Evolutionary conservation across 2,888 invertebrate genomes (phyloP).

Genomic region (Ligdia adustata): DNA sequence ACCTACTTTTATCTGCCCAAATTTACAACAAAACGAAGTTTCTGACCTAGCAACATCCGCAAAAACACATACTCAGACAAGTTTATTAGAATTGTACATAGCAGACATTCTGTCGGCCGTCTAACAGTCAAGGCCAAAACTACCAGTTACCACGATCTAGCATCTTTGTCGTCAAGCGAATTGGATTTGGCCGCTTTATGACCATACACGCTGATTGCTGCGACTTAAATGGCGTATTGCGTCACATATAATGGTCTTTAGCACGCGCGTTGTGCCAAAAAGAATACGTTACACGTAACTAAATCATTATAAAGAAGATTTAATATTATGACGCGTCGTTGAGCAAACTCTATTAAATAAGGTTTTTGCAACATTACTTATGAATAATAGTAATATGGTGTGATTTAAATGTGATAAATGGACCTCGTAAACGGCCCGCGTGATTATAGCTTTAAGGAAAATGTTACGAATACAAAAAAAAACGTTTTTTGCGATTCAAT

Average conservation of each 20-base stretch:
- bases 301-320: conserved; percentile 19
- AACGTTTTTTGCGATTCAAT: neutral
- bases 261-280: neutral
- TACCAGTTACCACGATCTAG: conserved; percentile 4
- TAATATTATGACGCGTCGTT: conserved; percentile 18
- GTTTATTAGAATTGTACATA: conserved; percentile 2
- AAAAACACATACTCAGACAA: conserved; percentile 9
- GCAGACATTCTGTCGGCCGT: conserved; percentile 18
- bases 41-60: neutral
- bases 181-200: conserved; percentile 17
- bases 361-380: conserved; percentile 15
- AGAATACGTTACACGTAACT: conserved; percentile 7
- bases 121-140: conserved; percentile 13
- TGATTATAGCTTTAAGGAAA: conserved; percentile 17
- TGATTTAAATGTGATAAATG: conserved; percentile 23
- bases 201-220: conserved; percentile 11
- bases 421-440: conserved; percentile 9
- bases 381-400: conserved; percentile 15
- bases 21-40: neutral
- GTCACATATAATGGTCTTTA: conserved; percentile 11
- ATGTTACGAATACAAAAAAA: conserved; percentile 5
- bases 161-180: conserved; percentile 12
- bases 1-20: no score
- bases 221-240: conserved; percentile 6
- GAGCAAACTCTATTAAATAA: conserved; percentile 16